These are phyloP conservation scores for Neosalanx taihuensis DNA, from an alignment of 2,797 vertebrate species.

Conservation along the genomic window DNA sequence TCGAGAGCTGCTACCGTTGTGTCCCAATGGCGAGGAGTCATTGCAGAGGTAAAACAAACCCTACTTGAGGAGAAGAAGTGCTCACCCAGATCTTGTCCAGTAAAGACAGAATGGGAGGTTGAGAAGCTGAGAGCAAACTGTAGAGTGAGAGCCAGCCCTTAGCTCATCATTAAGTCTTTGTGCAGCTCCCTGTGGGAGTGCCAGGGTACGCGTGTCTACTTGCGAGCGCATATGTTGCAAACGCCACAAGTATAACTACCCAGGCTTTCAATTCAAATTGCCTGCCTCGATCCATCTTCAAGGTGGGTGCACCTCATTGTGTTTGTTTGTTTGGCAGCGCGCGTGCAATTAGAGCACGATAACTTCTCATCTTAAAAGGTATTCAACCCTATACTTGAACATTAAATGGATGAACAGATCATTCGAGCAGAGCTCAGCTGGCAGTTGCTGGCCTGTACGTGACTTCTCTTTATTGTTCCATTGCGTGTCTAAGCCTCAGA, in stretches of 20 bases:
- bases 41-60: slow-evolving; percentile 28
- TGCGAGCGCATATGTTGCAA: not conserved
- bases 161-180: not conserved
- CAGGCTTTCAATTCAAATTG: too few species aligned
- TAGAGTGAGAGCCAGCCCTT: not conserved
- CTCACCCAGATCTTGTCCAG: not conserved
- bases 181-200: not conserved
- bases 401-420: not conserved
- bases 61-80: not conserved
- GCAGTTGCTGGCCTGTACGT: slow-evolving; percentile 6
- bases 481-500: slow-evolving; percentile 37
- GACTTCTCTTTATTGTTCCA: slow-evolving; percentile 28
- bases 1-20: slow-evolving; percentile 16
- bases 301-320: not conserved
- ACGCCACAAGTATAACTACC: too few species aligned
- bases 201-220: not conserved
- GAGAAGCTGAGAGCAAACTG: not conserved
- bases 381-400: not conserved
- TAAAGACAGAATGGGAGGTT: not conserved
- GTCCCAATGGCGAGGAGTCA: slow-evolving; percentile 9
- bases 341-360: not conserved
- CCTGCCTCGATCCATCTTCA: too few species aligned
- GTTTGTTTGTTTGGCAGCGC: not conserved
- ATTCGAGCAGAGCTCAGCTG: not conserved
- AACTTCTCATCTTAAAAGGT: too few species aligned